Conservation (phyloP, 2,113 vertebrate species). For the Panurus biarmicus region DNA sequence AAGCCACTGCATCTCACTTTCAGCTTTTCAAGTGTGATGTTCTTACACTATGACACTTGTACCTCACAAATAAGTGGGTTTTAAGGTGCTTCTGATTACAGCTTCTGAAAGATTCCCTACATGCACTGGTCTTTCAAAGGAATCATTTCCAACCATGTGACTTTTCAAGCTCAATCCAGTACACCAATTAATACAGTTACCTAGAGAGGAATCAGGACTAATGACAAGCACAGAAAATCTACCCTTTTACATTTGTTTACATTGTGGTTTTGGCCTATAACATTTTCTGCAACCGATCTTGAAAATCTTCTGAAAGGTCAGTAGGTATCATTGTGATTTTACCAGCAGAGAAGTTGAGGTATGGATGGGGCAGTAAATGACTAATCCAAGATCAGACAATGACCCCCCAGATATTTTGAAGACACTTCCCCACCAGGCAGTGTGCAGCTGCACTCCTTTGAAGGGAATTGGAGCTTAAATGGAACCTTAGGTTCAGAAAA, state of each 20-base stretch:
- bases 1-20: not conserved
- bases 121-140: not conserved
- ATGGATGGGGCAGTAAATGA: not conserved
- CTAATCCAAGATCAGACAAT: conserved; percentile 30
- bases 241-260: not conserved
- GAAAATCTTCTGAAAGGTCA: not conserved
- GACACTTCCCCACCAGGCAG: conserved; percentile 8
- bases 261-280: not conserved
- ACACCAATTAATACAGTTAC: not conserved
- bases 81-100: not conserved
- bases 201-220: not conserved
- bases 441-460: conserved; percentile 48
- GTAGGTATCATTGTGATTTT: not conserved
- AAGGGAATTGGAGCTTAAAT: conserved; percentile 12
- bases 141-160: not conserved
- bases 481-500: conserved; percentile 33
- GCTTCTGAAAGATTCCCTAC: not conserved
- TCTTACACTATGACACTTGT: not conserved
- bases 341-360: not conserved
- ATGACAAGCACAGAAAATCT: not conserved
- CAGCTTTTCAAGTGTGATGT: not conserved
- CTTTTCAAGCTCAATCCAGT: not conserved
- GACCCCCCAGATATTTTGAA: conserved; percentile 42
- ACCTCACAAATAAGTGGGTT: not conserved
- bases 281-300: not conserved